These are phyloP conservation scores for Ptilorrhoa leucosticta DNA, from an alignment of 2,113 vertebrate species.

Conservation along the genomic window DNA sequence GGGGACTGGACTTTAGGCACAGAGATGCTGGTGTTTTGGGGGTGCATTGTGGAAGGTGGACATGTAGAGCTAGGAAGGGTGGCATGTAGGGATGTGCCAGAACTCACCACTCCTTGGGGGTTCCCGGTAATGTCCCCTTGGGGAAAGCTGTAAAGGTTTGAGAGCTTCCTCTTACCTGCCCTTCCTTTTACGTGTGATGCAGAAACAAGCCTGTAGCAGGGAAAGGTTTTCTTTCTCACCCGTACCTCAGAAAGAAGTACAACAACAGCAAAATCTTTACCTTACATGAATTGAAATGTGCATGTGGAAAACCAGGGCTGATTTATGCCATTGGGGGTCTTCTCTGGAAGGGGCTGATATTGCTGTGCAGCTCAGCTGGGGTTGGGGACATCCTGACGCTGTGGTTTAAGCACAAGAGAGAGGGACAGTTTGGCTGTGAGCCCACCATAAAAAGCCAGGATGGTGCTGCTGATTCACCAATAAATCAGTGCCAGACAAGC, in stretches of 20 bases:
- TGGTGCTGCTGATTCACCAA: neutral
- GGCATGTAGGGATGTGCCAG: neutral
- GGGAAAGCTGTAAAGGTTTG: fast-evolving
- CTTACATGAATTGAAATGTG: neutral
- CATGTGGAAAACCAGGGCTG: neutral
- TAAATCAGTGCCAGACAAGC: neutral
- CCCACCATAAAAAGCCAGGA: neutral
- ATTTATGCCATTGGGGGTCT: neutral
- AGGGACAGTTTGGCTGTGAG: neutral
- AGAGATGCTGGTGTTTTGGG: neutral
- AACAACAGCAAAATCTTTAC: neutral
- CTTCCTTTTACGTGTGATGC: neutral
- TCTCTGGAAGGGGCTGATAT: neutral
- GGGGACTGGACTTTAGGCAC: neutral
- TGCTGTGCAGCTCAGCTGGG: neutral
- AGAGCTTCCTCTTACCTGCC: neutral
- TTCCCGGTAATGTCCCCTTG: fast-evolving
- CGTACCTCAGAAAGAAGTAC: neutral
- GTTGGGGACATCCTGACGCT: neutral
- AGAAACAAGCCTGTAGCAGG: neutral
- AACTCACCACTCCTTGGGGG: fast-evolving
- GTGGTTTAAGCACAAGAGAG: neutral
- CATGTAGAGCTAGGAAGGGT: neutral
- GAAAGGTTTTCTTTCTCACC: neutral
- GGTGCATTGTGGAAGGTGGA: neutral